Evolutionary conservation across 2,888 invertebrate genomes (phyloP).

Genomic region (Caprella mutica): DNA sequence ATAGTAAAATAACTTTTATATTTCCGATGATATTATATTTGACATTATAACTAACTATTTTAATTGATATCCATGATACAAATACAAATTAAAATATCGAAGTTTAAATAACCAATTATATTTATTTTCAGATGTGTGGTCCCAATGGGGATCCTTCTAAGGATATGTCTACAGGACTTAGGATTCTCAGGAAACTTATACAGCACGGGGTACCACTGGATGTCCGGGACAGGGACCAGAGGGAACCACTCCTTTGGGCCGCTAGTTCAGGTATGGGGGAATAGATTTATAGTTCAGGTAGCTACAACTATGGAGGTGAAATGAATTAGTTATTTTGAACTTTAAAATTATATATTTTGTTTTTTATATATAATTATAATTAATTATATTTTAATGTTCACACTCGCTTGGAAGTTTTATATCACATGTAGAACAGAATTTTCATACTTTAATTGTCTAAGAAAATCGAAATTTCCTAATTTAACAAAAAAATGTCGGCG

Average conservation of each 20-base stretch:
- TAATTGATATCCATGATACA: neutral
- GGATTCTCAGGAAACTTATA: conserved; percentile 66
- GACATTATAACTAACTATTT: neutral
- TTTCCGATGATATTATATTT: neutral
- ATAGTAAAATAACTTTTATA: neutral
- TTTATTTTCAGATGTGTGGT: conserved; percentile 25
- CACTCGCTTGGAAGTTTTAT: neutral
- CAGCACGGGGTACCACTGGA: conserved; percentile 67
- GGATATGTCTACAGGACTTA: conserved; percentile 49
- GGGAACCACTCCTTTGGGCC: conserved; percentile 93
- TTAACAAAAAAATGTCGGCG: too few species aligned
- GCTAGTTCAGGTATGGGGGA: conserved; percentile 67
- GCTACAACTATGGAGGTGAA: neutral
- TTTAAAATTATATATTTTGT: neutral
- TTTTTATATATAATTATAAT: neutral
- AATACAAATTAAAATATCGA: neutral
- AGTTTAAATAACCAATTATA: neutral
- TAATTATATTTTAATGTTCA: neutral
- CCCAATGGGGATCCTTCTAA: conserved; percentile 33
- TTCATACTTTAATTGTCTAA: too few species aligned
- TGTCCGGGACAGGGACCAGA: conserved; percentile 78
- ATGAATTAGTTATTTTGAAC: too few species aligned
- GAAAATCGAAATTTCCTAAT: too few species aligned
- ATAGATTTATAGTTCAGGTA: too few species aligned
- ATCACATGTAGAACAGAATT: too few species aligned